Evolutionary conservation across 2,888 invertebrate genomes (phyloP).

Genomic region (Oxycera nigricornis): DNA sequence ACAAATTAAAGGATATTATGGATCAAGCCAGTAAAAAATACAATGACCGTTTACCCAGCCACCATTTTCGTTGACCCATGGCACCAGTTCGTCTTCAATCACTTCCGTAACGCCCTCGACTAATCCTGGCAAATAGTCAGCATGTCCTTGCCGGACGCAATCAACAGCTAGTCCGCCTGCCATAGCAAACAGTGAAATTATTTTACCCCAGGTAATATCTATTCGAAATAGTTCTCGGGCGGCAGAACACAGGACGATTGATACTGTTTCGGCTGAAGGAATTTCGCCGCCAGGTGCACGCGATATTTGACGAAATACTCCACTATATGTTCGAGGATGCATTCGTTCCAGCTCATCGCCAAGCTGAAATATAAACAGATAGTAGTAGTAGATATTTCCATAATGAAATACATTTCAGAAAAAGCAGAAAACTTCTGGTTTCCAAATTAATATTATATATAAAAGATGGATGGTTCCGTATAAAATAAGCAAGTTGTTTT

Average conservation of each 20-base stretch:
- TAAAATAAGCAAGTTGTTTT: too few relatives aligned
- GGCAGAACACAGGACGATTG: constrained; percentile 68
- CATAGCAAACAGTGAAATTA: constrained; percentile 79
- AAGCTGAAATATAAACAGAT: constrained; percentile 59
- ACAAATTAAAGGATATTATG: constrained; percentile 18
- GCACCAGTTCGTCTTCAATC: constrained; percentile 72
- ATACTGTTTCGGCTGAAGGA: constrained; percentile 61
- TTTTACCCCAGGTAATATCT: constrained; percentile 82
- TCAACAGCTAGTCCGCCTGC: constrained; percentile 85
- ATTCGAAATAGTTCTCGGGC: constrained; percentile 74
- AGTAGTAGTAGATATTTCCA: too few relatives aligned
- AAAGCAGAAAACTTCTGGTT: too few relatives aligned
- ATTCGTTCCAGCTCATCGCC: constrained; percentile 79
- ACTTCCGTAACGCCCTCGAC: constrained; percentile 79
- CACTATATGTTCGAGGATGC: constrained; percentile 76
- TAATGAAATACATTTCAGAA: too few relatives aligned
- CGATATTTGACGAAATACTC: constrained; percentile 77
- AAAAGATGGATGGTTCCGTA: too few relatives aligned
- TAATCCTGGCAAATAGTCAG: constrained; percentile 78
- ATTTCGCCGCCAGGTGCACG: constrained; percentile 67
- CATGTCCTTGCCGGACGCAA: constrained; percentile 76
- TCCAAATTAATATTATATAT: too few relatives aligned
- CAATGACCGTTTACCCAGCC: constrained; percentile 75
- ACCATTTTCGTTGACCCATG: constrained; percentile 84
- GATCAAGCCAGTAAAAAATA: background rate